Conservation (phyloP, 2,797 vertebrate genomes). For the Apogon hyalosoma region DNA sequence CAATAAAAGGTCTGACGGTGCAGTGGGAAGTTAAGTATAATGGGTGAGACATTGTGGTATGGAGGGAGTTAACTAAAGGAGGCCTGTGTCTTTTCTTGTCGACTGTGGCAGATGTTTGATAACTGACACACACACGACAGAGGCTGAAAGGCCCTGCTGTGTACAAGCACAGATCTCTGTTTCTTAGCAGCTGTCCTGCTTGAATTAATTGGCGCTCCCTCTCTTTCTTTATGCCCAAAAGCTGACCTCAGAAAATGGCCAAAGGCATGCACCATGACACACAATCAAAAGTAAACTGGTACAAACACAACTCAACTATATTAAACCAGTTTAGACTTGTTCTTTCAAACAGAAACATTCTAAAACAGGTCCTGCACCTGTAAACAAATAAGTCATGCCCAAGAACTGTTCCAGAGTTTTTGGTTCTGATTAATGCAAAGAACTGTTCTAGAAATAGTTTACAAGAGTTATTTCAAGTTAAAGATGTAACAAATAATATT, state of each 20-base stretch:
- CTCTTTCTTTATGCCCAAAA: constrained; percentile 49
- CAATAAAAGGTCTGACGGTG: constrained; percentile 35
- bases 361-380: constrained; percentile 65
- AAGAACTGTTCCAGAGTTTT: constrained; percentile 18
- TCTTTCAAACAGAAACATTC: constrained; percentile 41
- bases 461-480: no score
- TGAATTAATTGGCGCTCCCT: constrained; percentile 61
- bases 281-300: constrained; percentile 33
- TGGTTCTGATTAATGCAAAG: constrained; percentile 3
- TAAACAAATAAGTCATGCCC: constrained; percentile 59
- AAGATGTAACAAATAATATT: no score
- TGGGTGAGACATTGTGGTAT: constrained; percentile 40
- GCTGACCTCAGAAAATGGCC: constrained; percentile 56
- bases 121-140: constrained; percentile 71
- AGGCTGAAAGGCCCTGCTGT: constrained; percentile 52
- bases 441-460: no score
- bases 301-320: constrained; percentile 34
- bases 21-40: constrained; percentile 39
- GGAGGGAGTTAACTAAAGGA: constrained; percentile 66
- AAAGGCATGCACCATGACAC: constrained; percentile 10
- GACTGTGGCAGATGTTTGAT: constrained; percentile 89
- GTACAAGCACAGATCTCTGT: constrained; percentile 56
- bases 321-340: constrained; percentile 62
- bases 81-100: constrained; percentile 78
- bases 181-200: constrained; percentile 75